phyloP scores from a whole-genome alignment of 2,113 vertebrate genomes.

The Etia nguti region DNA sequence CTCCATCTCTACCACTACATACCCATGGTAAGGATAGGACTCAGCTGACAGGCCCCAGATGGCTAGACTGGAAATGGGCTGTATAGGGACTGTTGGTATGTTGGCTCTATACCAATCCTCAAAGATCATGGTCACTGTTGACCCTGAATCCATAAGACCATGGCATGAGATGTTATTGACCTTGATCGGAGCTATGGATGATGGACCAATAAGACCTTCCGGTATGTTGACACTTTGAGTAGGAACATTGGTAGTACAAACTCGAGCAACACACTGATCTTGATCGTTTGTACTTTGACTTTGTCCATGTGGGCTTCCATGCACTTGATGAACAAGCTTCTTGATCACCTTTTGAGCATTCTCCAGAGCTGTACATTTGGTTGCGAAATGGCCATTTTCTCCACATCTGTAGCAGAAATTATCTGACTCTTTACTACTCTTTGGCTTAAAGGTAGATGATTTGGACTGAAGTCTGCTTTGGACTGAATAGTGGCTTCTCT shows the following conservation, averaged over 20 bases:
- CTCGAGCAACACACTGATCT: background rate
- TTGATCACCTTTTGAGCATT: background rate
- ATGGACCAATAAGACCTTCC: background rate
- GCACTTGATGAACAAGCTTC: background rate
- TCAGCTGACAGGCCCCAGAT: background rate
- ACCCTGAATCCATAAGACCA: background rate
- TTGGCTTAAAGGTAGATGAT: background rate
- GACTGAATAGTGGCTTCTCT: background rate
- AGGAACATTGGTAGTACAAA: background rate
- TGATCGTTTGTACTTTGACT: background rate
- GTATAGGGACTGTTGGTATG: background rate
- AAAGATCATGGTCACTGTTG: background rate
- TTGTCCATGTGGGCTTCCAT: background rate
- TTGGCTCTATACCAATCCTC: background rate
- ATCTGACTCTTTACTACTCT: background rate
- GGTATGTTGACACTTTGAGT: background rate
- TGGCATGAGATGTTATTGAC: background rate
- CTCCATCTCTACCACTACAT: background rate
- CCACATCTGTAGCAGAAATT: background rate
- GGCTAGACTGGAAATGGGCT: background rate
- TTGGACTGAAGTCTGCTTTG: background rate
- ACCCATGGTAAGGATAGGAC: background rate
- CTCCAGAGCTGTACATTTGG: background rate
- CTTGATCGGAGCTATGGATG: background rate
- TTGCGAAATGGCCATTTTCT: background rate